Evolutionary conservation across 2,797 vertebrate genomes (phyloP).

Genomic region (Xenentodon cancila): DNA sequence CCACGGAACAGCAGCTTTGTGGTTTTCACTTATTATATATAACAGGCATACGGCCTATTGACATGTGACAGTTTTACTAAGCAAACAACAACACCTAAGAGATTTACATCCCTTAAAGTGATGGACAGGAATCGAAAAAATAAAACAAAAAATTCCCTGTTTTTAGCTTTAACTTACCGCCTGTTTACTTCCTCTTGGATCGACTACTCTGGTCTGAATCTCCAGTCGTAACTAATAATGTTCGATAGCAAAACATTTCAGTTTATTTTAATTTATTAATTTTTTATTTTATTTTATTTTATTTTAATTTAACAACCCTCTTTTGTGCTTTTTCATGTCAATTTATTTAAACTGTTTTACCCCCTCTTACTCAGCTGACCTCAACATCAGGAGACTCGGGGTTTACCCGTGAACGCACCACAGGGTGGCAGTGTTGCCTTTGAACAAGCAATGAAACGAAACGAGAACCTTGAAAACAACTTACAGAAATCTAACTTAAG

Average conservation of each 20-base stretch:
- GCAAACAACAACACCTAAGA: neutral
- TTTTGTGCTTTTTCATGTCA: neutral
- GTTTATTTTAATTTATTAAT: neutral
- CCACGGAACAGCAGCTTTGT: slow-evolving; percentile 3
- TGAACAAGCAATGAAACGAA: slow-evolving; percentile 2
- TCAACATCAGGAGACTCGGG: too few relatives aligned
- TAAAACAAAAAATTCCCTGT: neutral
- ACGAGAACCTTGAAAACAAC: slow-evolving; percentile 38
- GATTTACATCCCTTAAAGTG: neutral
- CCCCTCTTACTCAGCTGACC: neutral
- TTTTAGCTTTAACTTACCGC: slow-evolving; percentile 52
- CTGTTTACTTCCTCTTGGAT: slow-evolving; percentile 43
- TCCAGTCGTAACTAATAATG: slow-evolving; percentile 17
- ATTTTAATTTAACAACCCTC: neutral
- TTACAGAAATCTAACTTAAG: slow-evolving; percentile 48
- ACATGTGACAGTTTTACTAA: neutral
- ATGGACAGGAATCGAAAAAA: rapidly evolving
- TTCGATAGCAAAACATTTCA: too few relatives aligned
- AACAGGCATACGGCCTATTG: neutral
- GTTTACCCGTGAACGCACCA: neutral
- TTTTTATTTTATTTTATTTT: neutral
- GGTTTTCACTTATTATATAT: neutral
- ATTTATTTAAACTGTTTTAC: neutral
- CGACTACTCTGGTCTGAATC: slow-evolving; percentile 40
- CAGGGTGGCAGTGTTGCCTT: slow-evolving; percentile 66